Conservation (phyloP, 2,113 vertebrate species). For the Hemichromis elongatus region DNA sequence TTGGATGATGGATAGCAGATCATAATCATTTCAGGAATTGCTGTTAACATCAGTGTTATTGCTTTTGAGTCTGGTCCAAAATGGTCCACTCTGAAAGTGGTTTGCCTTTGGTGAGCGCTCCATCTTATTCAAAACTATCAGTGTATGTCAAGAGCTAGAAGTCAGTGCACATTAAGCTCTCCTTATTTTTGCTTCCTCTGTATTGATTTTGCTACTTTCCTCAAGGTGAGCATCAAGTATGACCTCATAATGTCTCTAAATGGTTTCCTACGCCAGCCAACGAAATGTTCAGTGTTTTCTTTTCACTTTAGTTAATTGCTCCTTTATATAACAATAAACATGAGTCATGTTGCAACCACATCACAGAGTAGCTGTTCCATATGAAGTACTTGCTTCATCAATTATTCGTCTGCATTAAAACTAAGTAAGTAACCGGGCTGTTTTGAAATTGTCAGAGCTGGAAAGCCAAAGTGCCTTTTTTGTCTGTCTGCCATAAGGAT, state of each 20-base stretch:
- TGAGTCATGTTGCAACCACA: slow-evolving; percentile 3
- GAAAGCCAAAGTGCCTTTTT: slow-evolving; percentile 11
- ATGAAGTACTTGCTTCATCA: slow-evolving; percentile 58
- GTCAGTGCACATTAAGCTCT: background rate
- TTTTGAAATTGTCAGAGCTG: slow-evolving; percentile 18
- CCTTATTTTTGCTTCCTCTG: background rate
- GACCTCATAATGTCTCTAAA: background rate
- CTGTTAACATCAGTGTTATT: background rate
- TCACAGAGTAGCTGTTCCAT: slow-evolving; percentile 49
- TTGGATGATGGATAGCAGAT: background rate
- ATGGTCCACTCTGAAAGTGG: background rate
- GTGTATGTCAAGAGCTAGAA: background rate
- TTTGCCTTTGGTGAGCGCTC: background rate
- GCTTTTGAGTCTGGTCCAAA: background rate
- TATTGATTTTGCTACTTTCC: background rate
- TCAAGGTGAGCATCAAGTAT: background rate
- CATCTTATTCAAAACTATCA: background rate
- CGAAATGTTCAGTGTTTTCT: background rate
- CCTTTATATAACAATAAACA: background rate
- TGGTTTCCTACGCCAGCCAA: background rate
- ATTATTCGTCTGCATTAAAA: slow-evolving; percentile 13
- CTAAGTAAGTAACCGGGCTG: slow-evolving; percentile 16
- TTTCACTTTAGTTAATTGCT: background rate
- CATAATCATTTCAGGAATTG: background rate
- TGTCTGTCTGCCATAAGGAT: slow-evolving; percentile 7